Conservation (phyloP, 1,140 invertebrate genomes). For the Cepaea nemoralis region DNA sequence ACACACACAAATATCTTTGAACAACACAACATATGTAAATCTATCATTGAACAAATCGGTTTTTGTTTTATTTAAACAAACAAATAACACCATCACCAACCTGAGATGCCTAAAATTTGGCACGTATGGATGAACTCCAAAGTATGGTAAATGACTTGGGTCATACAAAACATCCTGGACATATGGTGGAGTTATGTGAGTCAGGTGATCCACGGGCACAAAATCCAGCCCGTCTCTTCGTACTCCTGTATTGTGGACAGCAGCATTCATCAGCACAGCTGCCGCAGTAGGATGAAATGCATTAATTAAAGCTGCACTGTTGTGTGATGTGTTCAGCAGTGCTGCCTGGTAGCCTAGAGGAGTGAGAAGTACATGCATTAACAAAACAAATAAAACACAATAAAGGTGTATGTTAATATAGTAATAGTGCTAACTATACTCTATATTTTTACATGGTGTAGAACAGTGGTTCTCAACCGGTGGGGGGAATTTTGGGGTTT, state of each 20-base stretch:
- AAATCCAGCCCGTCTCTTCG: conserved; percentile 28
- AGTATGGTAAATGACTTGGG: conserved; percentile 43
- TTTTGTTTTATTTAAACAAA: no score
- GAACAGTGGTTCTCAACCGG: no score
- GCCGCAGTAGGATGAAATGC: conserved; percentile 24
- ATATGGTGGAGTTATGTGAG: conserved; percentile 34
- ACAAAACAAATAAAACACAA: neutral
- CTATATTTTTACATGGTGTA: conserved; percentile 29
- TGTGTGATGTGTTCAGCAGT: neutral
- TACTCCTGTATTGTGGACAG: conserved; percentile 14
- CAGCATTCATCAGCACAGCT: conserved; percentile 23
- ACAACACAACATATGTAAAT: no score
- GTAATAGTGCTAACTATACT: conserved; percentile 39
- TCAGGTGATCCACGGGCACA: conserved; percentile 39
- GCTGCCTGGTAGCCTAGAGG: conserved; percentile 31
- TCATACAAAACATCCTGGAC: conserved; percentile 46
- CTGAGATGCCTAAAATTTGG: conserved; percentile 54
- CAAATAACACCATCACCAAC: no score
- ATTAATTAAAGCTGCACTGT: neutral
- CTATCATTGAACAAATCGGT: no score
- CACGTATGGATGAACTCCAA: conserved; percentile 54
- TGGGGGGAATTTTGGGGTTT: conserved; percentile 25
- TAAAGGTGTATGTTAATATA: no score
- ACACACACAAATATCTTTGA: no score
- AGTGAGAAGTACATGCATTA: neutral